Evolutionary conservation across 2,888 invertebrate genomes (phyloP).

Genomic region (Pegoplata infirma): DNA sequence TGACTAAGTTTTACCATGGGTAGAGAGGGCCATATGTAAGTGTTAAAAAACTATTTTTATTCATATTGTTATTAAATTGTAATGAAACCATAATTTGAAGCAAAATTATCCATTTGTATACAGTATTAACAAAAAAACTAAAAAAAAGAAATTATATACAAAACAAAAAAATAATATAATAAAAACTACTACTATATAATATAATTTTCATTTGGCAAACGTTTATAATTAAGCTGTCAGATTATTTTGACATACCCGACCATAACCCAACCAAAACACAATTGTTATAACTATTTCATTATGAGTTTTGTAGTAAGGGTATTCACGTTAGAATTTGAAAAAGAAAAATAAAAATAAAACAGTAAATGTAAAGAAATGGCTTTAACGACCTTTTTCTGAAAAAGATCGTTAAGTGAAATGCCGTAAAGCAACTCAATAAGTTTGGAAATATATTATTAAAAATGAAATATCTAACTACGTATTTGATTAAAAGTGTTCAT

Average conservation of each 20-base stretch:
- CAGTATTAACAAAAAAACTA: conserved; percentile 9
- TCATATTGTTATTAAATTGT: conserved; percentile 51
- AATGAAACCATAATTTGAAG: conserved; percentile 43
- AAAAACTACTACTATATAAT: conserved; percentile 44
- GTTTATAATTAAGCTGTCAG: conserved; percentile 77
- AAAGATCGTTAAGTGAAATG: no score
- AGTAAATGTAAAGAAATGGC: no score
- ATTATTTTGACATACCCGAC: conserved; percentile 75
- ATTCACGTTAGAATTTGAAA: no score
- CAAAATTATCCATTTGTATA: conserved; percentile 14
- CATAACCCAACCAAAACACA: conserved; percentile 62
- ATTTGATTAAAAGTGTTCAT: no score
- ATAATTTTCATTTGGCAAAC: conserved; percentile 63
- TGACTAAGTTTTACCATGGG: no score
- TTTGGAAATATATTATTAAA: no score
- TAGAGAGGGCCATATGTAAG: no score
- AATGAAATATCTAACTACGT: no score
- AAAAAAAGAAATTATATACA: conserved; percentile 10
- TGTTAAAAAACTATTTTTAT: conserved; percentile 16
- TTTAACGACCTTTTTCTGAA: no score
- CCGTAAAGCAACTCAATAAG: no score
- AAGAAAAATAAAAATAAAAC: no score
- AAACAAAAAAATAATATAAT: conserved; percentile 15
- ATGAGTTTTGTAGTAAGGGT: no score
- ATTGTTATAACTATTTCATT: conserved; percentile 18